Percentiles rank a stretch among this genome's conserved stretches.
phyloP scores from a whole-genome alignment of 1,140 invertebrate genomes.

The Holcopasites calliopsidis region DNA sequence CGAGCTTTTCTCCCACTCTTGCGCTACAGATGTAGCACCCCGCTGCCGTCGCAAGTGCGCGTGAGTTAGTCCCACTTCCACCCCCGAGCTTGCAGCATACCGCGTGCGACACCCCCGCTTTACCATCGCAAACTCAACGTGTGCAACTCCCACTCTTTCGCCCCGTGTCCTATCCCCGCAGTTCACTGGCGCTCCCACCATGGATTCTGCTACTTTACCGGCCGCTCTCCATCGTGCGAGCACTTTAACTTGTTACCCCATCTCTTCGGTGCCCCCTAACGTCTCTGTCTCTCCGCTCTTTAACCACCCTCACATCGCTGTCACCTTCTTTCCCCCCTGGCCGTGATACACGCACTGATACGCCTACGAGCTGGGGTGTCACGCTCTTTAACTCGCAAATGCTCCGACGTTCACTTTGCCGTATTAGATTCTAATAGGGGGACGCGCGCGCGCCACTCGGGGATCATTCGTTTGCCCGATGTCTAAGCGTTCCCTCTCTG shows the following conservation, averaged over 20 bases:
- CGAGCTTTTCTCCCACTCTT: neutral
- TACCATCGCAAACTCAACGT: too few relatives aligned
- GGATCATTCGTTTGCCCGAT: slow-evolving; percentile 27
- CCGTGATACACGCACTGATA: slow-evolving; percentile 21
- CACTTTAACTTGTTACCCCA: slow-evolving; percentile 45
- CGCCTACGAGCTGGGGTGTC: slow-evolving; percentile 62
- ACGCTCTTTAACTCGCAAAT: slow-evolving; percentile 75
- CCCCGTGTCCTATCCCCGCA: too few relatives aligned
- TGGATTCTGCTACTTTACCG: neutral
- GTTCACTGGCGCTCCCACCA: too few relatives aligned
- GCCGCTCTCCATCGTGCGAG: slow-evolving; percentile 4
- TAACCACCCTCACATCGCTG: neutral
- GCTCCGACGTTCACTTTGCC: slow-evolving; percentile 63
- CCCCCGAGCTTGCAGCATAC: too few relatives aligned
- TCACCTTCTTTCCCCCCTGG: neutral
- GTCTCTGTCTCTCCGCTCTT: neutral
- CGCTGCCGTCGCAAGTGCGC: too few relatives aligned
- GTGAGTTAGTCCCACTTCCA: too few relatives aligned
- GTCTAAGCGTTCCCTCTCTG: neutral
- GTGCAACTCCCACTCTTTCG: too few relatives aligned
- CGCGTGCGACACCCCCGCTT: too few relatives aligned
- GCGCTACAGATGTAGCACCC: too few relatives aligned
- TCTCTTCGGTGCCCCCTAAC: neutral
- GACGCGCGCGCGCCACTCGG: slow-evolving; percentile 4
- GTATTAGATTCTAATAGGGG: slow-evolving; percentile 75